Evolutionary conservation across 64 coral and sea anemone species (phyloP).

Genomic region (Catalaphyllia jardinei): DNA sequence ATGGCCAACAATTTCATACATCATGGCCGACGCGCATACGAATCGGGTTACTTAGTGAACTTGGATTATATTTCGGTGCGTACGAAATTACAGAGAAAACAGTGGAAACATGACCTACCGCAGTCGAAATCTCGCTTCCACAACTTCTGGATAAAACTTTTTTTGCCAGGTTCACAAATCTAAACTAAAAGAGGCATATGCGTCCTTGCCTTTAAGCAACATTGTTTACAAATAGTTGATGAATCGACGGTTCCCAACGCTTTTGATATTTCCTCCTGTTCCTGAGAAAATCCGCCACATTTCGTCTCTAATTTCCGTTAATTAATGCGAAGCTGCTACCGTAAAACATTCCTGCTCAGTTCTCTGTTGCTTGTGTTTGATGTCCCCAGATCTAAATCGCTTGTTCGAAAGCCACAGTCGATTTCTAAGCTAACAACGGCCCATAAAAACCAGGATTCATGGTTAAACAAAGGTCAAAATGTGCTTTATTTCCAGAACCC

Average conservation of each 20-base stretch:
- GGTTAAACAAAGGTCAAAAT: not conserved
- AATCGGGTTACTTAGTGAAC: constrained; percentile 17
- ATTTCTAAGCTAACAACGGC: not conserved
- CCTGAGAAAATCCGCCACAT: not conserved
- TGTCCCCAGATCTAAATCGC: constrained; percentile 8
- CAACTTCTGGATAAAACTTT: not conserved
- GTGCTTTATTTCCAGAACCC: not conserved
- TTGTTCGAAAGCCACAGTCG: not conserved
- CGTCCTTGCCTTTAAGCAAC: not conserved
- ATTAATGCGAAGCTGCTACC: constrained; percentile 1
- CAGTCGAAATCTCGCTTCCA: not conserved
- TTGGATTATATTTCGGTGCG: constrained; percentile 26
- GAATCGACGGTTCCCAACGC: not conserved
- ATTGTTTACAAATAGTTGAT: constrained; percentile 5
- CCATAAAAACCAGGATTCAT: constrained; percentile 1
- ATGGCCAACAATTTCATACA: constrained; percentile 35
- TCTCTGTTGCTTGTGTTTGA: constrained; percentile 25
- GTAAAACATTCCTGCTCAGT: not conserved
- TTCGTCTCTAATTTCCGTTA: not conserved
- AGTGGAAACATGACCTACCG: constrained; percentile 13
- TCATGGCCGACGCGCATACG: constrained; percentile 13
- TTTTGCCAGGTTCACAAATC: not conserved
- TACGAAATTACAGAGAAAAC: constrained; percentile 45
- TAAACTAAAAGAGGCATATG: not conserved
- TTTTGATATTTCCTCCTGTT: not conserved